These are phyloP conservation scores for Heptranchias perlo DNA, from an alignment of 2,113 vertebrate genomes.

Conservation along the genomic window DNA sequence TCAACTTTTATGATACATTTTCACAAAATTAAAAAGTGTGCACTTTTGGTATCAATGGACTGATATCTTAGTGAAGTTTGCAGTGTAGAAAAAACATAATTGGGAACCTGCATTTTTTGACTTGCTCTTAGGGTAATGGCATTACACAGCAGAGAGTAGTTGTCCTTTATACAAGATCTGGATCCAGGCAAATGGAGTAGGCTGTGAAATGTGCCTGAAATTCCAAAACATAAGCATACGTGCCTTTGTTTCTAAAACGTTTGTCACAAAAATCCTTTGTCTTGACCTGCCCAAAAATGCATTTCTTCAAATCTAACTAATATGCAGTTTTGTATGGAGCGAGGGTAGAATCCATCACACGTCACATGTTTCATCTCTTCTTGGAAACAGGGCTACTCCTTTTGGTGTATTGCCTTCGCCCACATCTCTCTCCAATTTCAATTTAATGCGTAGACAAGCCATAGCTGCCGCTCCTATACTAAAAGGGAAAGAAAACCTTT, in stretches of 20 bases:
- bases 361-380: neutral
- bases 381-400: neutral
- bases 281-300: neutral
- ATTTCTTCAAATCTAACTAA: no score
- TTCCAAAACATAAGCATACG: neutral
- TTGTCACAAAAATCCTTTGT: neutral
- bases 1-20: neutral
- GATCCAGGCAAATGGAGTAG: neutral
- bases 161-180: neutral
- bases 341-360: no score
- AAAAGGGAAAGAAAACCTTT: neutral
- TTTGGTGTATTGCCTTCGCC: neutral
- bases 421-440: neutral
- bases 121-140: neutral
- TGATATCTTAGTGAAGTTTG: neutral
- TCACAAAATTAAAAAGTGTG: neutral
- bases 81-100: neutral
- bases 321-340: no score
- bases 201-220: neutral
- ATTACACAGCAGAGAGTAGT: neutral
- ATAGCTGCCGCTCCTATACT: neutral
- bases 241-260: neutral
- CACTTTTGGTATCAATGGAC: neutral
- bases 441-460: neutral
- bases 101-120: conserved; percentile 1